Evolutionary conservation across 2,797 vertebrate species (phyloP).

Genomic region (Hirundo rustica): DNA sequence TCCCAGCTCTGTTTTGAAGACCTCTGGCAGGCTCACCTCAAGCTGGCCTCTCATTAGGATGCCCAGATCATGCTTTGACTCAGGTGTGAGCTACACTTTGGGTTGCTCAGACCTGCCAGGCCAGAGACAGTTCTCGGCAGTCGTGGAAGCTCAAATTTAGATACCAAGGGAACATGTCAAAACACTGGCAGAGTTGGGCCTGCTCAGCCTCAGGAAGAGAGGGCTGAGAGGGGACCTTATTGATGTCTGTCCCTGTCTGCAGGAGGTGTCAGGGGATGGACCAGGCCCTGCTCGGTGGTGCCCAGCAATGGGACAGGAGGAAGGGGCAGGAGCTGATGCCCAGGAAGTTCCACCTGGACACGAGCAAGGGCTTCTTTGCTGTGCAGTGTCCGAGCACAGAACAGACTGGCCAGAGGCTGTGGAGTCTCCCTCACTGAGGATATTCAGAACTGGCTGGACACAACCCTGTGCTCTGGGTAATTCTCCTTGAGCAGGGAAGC

Average conservation of each 20-base stretch:
- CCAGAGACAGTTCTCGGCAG: neutral
- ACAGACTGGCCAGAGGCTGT: neutral
- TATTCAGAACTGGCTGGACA: neutral
- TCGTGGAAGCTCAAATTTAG: neutral
- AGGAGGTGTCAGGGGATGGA: neutral
- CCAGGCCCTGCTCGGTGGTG: neutral
- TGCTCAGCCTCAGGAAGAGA: neutral
- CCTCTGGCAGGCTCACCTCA: neutral
- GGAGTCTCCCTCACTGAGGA: neutral
- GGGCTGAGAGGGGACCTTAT: neutral
- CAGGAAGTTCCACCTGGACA: neutral
- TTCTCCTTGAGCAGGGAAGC: neutral
- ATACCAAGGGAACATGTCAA: neutral
- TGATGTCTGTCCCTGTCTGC: neutral
- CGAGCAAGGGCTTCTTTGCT: neutral
- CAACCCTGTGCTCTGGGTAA: neutral
- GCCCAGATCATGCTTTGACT: neutral
- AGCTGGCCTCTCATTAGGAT: neutral
- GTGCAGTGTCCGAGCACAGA: neutral
- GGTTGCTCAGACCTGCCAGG: neutral
- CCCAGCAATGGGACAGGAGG: neutral
- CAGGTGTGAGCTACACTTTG: neutral
- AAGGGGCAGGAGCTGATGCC: neutral
- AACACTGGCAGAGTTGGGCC: neutral
- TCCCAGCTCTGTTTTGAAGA: neutral